Evolutionary conservation across 2,888 invertebrate species (phyloP).

Genomic region (Clivina fossor): DNA sequence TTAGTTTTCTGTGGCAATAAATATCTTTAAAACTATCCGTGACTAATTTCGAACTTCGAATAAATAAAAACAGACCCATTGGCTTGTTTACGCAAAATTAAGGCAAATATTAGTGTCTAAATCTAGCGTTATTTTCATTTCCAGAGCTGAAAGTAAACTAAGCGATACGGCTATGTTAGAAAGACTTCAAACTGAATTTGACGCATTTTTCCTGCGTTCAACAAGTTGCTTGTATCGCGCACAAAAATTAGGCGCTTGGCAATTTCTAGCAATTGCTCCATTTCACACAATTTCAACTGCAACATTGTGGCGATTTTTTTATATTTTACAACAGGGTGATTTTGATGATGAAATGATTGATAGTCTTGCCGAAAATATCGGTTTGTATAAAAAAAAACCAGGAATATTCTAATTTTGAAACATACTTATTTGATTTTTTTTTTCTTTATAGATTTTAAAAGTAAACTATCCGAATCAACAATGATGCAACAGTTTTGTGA

Average conservation of each 20-base stretch:
- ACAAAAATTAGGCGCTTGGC: constrained; percentile 75
- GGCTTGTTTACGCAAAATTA: no score
- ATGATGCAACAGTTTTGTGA: constrained; percentile 64
- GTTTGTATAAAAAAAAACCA: constrained; percentile 15
- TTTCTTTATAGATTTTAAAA: constrained; percentile 54
- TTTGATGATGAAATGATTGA: constrained; percentile 26
- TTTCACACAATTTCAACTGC: constrained; percentile 61
- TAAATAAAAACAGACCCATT: no score
- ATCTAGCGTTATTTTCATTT: constrained; percentile 29
- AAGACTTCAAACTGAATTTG: constrained; percentile 70
- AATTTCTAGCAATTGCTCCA: constrained; percentile 77
- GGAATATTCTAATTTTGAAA: constrained; percentile 13
- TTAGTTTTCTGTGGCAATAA: constrained; percentile 23
- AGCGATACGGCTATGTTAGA: constrained; percentile 56
- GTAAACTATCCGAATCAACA: constrained; percentile 53
- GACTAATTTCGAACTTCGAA: no score
- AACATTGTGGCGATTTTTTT: constrained; percentile 68
- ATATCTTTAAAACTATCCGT: not conserved
- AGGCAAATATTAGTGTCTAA: not conserved
- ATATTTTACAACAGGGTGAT: constrained; percentile 59
- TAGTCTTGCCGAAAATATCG: constrained; percentile 31
- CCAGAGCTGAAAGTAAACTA: constrained; percentile 48
- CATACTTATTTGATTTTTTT: constrained; percentile 17
- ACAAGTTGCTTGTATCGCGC: constrained; percentile 70
- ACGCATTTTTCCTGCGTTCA: constrained; percentile 70